A percentile compares a stretch with the other conserved stretches of the same genome.
Conservation (phyloP, 2,797 vertebrate species). For the Malacoctenus gilli region DNA sequence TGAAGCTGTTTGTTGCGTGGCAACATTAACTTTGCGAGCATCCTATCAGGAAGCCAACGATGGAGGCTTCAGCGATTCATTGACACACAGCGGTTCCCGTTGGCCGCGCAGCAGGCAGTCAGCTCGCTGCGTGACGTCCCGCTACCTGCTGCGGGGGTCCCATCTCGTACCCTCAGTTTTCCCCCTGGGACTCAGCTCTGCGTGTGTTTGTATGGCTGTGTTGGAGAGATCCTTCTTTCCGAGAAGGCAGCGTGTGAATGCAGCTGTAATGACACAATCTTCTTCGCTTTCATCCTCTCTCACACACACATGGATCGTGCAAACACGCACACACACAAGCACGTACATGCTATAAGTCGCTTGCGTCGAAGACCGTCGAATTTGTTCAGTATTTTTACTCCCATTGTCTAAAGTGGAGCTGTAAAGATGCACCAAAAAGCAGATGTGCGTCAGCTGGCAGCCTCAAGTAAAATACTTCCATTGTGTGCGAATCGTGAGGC, state of each 20-base stretch:
- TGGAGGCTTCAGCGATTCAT: slow-evolving; percentile 54
- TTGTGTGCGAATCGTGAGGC: not conserved
- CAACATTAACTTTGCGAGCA: slow-evolving; percentile 57
- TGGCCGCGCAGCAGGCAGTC: slow-evolving; percentile 33
- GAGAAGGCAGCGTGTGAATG: no score
- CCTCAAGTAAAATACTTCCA: not conserved
- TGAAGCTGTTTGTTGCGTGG: slow-evolving; percentile 64
- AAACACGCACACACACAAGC: no score
- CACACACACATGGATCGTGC: not conserved
- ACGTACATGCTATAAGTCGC: no score
- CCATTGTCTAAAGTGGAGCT: no score
- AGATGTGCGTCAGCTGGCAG: not conserved
- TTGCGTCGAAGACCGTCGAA: no score
- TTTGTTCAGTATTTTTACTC: no score
- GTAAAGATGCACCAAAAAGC: not conserved
- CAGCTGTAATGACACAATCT: no score
- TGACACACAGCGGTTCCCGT: slow-evolving; percentile 44
- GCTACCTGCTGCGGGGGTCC: slow-evolving; percentile 56
- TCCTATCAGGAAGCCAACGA: slow-evolving; percentile 53
- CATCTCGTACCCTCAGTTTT: slow-evolving; percentile 37
- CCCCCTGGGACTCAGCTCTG: slow-evolving; percentile 28
- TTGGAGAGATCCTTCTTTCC: no score
- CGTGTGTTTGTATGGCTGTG: slow-evolving; percentile 14
- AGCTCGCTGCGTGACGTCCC: slow-evolving; percentile 37
- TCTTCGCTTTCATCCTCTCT: no score